Base-by-base conservation (phyloP, 1,140 invertebrate genomes). In the Caerostris extrusa region DNA sequence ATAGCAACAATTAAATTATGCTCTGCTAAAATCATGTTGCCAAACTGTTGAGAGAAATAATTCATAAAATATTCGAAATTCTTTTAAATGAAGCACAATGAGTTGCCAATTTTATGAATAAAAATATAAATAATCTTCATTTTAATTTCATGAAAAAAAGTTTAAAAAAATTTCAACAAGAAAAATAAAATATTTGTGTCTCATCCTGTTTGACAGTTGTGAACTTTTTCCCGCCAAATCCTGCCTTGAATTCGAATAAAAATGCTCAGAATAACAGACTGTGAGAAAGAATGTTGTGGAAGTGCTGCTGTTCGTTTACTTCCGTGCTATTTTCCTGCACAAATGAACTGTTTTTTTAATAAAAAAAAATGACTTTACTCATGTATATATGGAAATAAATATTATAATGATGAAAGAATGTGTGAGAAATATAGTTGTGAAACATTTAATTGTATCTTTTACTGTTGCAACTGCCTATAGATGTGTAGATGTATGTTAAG, bases 251-350 rank as follows among this genome's bases (percentile, higher is more conserved):
- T 53, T 58, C n/a, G 50, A 57, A 91, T 17, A 19, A 77, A 77
- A 90, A 91, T 91, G 90, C 90, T 91, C 90, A 91, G 90, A 82
- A 82, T 58, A 91, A 77, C 19, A 71, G 56, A 19, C 53, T 34
- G 53, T 58, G 7, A 81, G 17, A 69, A 86, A 69, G 89, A 81
- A 17, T 56, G 34, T 61, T n/a, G 17, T 17, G 87, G 58, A 89
- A 89, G 60, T 61, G 3, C 0, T 69, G 88, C 34, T 77, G 90
- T 50, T 81, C 17, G 55, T 34, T 17, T 58, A 77, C 89, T 90
- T 90, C 89, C 69, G 90, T 91, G 90, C 90, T 83, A 91, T 83
- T 91, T 91, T 82, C 71, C 34, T 91, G 90, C 90, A 91, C 90
- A 91, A 91, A 91, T 82, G 71, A 83, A 91, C 67, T 82, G 57